Evolutionary conservation across 2,797 vertebrate genomes (phyloP), one percentile per base, ranked within the genome.

Genomic region (Orientallactaga sibirica): DNA sequence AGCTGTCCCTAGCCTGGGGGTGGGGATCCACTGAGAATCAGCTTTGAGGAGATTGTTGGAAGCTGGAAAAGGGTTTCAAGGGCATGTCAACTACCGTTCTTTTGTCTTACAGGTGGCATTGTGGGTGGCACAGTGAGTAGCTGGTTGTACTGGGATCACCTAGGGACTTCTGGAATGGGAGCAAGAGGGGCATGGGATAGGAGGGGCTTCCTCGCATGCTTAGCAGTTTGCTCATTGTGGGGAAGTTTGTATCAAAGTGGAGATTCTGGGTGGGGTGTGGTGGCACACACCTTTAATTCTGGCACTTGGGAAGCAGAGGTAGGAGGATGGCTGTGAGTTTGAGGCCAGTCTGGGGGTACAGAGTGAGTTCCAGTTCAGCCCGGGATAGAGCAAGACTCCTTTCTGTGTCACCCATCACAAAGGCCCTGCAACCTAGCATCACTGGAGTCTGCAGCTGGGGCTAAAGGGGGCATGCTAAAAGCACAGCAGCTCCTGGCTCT

Each of bases 101-200:
- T 81, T 22, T 73, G 68, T 81, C 78, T 18, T 41, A 3, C 81
- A 97, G 96, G 96, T 66, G 95, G 95, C 25, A 0, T 0, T 0
- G 82, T 96, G 33, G 95, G 68, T 0, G 87, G 91, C 70, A 94
- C 25, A 93, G 97, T 97, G 52, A 97, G 97, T 95, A 55, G 4
- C n/a, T 75, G 75, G 41, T 55, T 67, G 16, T 67, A 33, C 76
- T 52, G 3, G 64, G 43, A 33, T 41, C 15, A 0, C n/a, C 5
- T 24, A 61, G 75, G 11, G n/a, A 18, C 25, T 41, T 70, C 5
- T 1, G 2, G 4, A 7, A 1, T 43, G 43, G 64, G 67, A 58
- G 5, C 15, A 41, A 7, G 19, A 2, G 1, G 41, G 43, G 37
- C 29, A 5, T 22, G 8, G 24, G 48, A 9, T 7, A 11, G 61